Evolutionary conservation across 2,797 vertebrate species (phyloP).

Genomic region (Pangasius macronema): DNA sequence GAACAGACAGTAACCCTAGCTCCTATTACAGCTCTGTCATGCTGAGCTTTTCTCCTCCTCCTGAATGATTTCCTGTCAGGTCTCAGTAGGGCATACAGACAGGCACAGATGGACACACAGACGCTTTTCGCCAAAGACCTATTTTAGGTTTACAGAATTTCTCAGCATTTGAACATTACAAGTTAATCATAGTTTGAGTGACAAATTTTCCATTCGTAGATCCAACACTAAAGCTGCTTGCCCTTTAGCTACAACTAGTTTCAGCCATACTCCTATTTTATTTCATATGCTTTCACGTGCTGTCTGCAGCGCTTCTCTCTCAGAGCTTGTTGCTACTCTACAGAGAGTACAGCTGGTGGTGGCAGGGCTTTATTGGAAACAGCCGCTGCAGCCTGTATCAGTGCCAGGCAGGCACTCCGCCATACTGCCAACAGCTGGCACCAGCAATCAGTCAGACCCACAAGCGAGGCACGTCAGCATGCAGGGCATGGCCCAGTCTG

Average conservation of each 20-base stretch:
- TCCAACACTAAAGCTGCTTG: neutral
- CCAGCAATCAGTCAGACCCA: constrained; percentile 32
- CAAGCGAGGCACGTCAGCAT: constrained; percentile 21
- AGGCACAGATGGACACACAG: constrained; percentile 23
- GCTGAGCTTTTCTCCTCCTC: constrained; percentile 38
- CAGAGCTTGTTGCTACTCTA: constrained; percentile 28
- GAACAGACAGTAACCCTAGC: constrained; percentile 48
- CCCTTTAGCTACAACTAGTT: constrained; percentile 2
- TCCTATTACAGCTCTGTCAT: constrained; percentile 43
- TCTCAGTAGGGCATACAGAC: constrained; percentile 17
- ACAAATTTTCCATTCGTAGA: neutral
- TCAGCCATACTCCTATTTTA: neutral
- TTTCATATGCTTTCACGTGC: neutral
- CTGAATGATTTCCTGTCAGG: constrained; percentile 54
- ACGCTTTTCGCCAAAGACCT: neutral
- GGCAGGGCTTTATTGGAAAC: constrained; percentile 44
- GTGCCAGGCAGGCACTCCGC: constrained; percentile 42
- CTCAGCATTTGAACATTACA: neutral
- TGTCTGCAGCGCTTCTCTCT: neutral
- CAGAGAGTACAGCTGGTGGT: constrained; percentile 38
- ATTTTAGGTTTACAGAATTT: neutral
- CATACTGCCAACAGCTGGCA: constrained; percentile 50
- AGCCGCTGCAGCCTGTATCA: constrained; percentile 38
- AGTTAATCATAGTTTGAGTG: neutral
- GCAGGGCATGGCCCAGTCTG: constrained; percentile 10